Percentiles rank a stretch among this genome's conserved stretches.
These are phyloP conservation scores for Meganola albula DNA, from an alignment of 2,888 invertebrate genomes.

Conservation along the genomic window DNA sequence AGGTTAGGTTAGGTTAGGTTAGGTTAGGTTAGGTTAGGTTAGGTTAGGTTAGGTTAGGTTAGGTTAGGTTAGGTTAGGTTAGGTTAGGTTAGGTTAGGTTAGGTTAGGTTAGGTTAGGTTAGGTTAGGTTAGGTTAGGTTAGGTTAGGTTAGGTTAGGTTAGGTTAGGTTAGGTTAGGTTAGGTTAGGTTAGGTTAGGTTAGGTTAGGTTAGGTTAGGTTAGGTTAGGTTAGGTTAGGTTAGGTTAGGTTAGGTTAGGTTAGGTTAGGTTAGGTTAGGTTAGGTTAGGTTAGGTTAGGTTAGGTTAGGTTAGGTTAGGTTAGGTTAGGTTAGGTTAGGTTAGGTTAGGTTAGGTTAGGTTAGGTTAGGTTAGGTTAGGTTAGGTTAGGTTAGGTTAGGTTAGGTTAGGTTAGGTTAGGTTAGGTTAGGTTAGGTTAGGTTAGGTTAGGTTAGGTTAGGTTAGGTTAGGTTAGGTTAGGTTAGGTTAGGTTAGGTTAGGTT, in stretches of 20 bases:
- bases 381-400: constrained; percentile 6
- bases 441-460: constrained; percentile 2
- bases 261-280: constrained; percentile 7
- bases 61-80: no score
- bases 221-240: constrained; percentile 7
- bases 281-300: constrained; percentile 6
- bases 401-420: constrained; percentile 1
- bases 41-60: no score
- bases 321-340: background rate
- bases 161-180: constrained; percentile 6
- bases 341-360: background rate
- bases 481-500: constrained; percentile 1
- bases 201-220: constrained; percentile 7
- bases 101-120: no score
- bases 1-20: no score
- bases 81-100: no score
- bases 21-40: no score
- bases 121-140: no score
- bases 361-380: background rate
- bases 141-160: no score
- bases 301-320: constrained; percentile 6
- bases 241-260: constrained; percentile 7
- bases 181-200: constrained; percentile 7
- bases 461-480: constrained; percentile 3
- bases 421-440: constrained; percentile 3